phyloP scores from a whole-genome alignment of 1,140 invertebrate genomes.

The Aradophagus sp. region DNA sequence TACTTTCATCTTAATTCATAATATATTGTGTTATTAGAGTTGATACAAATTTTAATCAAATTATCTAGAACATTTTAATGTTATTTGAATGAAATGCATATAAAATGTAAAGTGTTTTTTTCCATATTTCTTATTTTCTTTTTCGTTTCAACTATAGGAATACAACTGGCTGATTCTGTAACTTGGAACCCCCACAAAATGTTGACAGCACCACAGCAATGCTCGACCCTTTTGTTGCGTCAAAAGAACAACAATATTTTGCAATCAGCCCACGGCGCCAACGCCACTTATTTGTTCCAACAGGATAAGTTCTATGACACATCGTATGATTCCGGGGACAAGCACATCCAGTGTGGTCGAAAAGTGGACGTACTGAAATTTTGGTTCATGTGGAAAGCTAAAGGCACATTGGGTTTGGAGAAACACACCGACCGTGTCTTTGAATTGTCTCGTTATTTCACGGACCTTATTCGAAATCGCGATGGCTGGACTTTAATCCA shows the following conservation, averaged over 20 bases:
- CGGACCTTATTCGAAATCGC: conserved; percentile 79
- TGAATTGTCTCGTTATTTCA: conserved; percentile 83
- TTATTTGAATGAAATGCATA: too few species aligned
- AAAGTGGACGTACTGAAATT: conserved; percentile 96
- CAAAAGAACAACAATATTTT: conserved; percentile 60
- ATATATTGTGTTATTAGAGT: too few species aligned
- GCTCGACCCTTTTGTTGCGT: conserved; percentile 83
- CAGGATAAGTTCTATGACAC: conserved; percentile 98
- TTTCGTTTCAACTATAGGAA: conserved; percentile 46
- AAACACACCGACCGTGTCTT: conserved; percentile 87
- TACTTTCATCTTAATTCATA: too few species aligned
- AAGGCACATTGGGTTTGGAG: conserved; percentile 88
- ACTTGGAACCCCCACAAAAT: conserved; percentile 97
- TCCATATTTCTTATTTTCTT: too few species aligned
- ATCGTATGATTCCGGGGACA: conserved; percentile 93
- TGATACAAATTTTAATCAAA: too few species aligned
- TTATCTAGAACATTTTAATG: too few species aligned
- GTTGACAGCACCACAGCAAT: conserved; percentile 91
- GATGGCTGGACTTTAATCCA: conserved; percentile 84
- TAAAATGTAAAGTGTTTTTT: too few species aligned
- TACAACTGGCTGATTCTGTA: conserved; percentile 90
- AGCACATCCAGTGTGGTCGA: conserved; percentile 94
- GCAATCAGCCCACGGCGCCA: conserved; percentile 77
- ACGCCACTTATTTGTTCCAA: conserved; percentile 94
- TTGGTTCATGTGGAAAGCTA: conserved; percentile 98